Conservation (phyloP, 2,797 vertebrate genomes). For the Coccyzus lansbergi region DNA sequence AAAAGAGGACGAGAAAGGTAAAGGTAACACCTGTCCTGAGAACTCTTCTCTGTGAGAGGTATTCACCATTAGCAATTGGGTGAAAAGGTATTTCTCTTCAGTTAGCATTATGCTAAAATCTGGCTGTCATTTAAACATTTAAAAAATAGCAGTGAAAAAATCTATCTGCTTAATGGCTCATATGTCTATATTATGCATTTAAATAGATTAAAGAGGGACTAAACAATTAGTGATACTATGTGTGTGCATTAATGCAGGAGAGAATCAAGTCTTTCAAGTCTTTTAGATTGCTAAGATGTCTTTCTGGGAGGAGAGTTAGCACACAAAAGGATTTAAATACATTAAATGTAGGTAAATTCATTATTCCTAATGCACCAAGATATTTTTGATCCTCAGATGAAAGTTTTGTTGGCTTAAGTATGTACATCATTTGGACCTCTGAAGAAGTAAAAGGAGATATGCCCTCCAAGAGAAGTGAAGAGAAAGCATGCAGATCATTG, state of each 20-base stretch:
- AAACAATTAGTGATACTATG: constrained; percentile 51
- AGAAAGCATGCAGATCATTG: neutral
- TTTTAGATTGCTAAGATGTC: constrained; percentile 18
- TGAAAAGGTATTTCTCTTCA: neutral
- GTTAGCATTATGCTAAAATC: neutral
- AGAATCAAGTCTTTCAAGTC: constrained; percentile 51
- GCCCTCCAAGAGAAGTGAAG: neutral
- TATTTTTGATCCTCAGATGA: constrained; percentile 52
- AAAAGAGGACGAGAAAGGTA: neutral
- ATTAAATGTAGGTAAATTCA: constrained; percentile 43
- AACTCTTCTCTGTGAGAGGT: neutral
- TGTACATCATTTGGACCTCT: neutral
- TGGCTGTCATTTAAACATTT: neutral
- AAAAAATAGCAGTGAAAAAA: constrained; percentile 15
- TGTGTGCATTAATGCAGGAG: constrained; percentile 38
- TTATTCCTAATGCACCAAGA: neutral
- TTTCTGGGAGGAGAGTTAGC: constrained; percentile 3
- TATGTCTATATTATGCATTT: constrained; percentile 5
- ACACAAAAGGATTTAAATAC: constrained; percentile 17
- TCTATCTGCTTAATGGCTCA: neutral
- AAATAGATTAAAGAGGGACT: constrained; percentile 58
- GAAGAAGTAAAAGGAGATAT: constrained; percentile 12
- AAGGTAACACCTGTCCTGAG: neutral
- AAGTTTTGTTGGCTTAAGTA: constrained; percentile 23
- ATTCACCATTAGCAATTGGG: neutral